These are phyloP conservation scores for Scylla paramamosain DNA, from an alignment of 1,140 invertebrate genomes.

Conservation along the genomic window DNA sequence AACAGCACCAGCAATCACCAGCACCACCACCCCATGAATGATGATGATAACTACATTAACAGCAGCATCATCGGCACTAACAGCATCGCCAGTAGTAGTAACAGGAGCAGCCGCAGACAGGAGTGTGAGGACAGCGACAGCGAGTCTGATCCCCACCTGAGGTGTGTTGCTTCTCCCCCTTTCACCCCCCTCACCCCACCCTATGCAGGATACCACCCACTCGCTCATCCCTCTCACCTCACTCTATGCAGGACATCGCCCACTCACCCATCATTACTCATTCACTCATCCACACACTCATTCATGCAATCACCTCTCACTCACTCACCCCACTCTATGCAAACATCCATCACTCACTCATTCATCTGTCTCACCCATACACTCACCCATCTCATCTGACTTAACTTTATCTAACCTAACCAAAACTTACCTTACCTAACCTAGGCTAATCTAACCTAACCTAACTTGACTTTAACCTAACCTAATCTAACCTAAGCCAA, in stretches of 20 bases:
- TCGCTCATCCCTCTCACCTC: neutral
- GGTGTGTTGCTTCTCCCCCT: neutral
- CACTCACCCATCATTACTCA: neutral
- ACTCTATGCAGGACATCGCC: too few relatives aligned
- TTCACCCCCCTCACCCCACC: too few relatives aligned
- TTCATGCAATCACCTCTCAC: neutral
- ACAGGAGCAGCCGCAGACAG: neutral
- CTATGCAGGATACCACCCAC: neutral
- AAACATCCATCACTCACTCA: neutral
- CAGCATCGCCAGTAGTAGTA: neutral
- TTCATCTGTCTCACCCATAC: neutral
- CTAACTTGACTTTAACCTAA: neutral
- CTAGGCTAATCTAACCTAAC: too few relatives aligned
- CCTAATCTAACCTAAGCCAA: neutral
- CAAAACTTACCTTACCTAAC: neutral
- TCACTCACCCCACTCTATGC: neutral
- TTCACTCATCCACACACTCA: neutral
- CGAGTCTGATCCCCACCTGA: constrained; percentile 35
- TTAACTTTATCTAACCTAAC: neutral
- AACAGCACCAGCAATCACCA: neutral
- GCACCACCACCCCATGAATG: neutral
- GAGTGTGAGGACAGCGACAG: neutral
- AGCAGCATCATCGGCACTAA: neutral
- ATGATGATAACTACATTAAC: neutral
- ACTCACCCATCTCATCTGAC: neutral